Evolutionary conservation across 2,888 invertebrate species (phyloP), one percentile per base, ranked within the genome.

Genomic region (Trilocha varians): DNA sequence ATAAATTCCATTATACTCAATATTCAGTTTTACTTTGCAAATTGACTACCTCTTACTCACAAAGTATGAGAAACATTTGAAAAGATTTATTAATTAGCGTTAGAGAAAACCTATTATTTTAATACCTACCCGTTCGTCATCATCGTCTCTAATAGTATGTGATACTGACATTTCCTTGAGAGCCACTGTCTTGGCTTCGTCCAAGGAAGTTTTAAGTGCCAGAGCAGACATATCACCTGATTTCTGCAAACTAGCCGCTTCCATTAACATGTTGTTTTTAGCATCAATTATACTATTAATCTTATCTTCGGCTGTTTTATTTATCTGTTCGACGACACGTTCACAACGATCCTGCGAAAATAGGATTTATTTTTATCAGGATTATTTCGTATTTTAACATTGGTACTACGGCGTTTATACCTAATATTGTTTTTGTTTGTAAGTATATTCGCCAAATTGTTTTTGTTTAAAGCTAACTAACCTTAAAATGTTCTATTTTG

Each of bases 401-500:
- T 18, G n/a, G 18, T 1, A 18, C 8, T 18, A 6, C 18, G 8
- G 8, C 8, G 8, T 18, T 18, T 6, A 18, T 6, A 8, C 5
- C 8, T 6, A 6, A 6, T 18, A 18, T 18, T 18, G 8, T 18
- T 18, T 18, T n/a, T 34, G 34, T 34, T 34, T n/a, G 6, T 14
- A 34, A 2, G 9, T 13, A 13, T 8, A 13, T n/a, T 13, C 4
- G n/a, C n/a, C n/a, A n/a, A n/a, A n/a, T n/a, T n/a, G n/a, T n/a
- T 14, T 13, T 34, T 9, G 9, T 34, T 13, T 3, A 34, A 34
- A 34, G 1, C 0, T 34, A 1, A 34, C 13, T 3, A 15, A 88
- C 88, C 73, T 86, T 80, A 49, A 87, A 89, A 59, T 88, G 85
- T 53, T 87, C 85, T 44, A 87, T 70, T 69, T 88, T 88, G 52